Base-by-base conservation (phyloP, 1,140 invertebrate genomes). In the Caenorhabditis latens region DNA sequence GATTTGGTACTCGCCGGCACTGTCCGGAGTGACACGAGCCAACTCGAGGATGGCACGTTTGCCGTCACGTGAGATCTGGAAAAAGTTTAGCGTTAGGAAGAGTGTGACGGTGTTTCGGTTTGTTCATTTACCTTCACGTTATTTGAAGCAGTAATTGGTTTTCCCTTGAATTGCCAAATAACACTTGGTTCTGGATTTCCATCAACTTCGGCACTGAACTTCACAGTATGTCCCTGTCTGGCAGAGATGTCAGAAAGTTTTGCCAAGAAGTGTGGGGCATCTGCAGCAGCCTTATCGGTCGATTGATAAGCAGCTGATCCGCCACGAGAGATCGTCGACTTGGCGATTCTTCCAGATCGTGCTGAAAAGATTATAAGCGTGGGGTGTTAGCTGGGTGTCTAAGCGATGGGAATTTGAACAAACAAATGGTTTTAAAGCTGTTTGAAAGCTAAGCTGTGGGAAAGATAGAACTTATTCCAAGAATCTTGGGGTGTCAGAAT, bases 31-130 rank as follows among this genome's bases (percentile, higher is more conserved):
- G 40, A 92, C 91, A 53, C 90, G 90, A 19, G 88, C 83, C 79
- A 92, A 88, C 84, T 92, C 91, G 21, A 92, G 87, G n/a, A 87
- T 90, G 19, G 90, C 89, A 67, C 89, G 90, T 84, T 92, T 92
- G 71, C 88, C 89, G 63, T 88, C 88, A 57, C 89, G 82, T 6
- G 90, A 87, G 85, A 91, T 90, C 91, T 92, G 87, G 16, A 92
- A 89, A 65, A 65, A 14, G 7, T 89, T 63, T 43, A 84, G 16
- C 57, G 0, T 63, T 89, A 71, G 32, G 89, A 58, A n/a, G 6
- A n/a, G n/a, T 48, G 19, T 9, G 5, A 58, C 16, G 32, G 32
- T 32, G 32, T 32, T 32, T 32, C 32, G 0, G 32, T 2, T 0
- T 32, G 32, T 32, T 32, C 32, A 32, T 48, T 21, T 42, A 92